A percentile compares a stretch with the other conserved stretches of the same genome.
Conservation (phyloP, 2,113 vertebrate genomes). For the Scopus umbretta region DNA sequence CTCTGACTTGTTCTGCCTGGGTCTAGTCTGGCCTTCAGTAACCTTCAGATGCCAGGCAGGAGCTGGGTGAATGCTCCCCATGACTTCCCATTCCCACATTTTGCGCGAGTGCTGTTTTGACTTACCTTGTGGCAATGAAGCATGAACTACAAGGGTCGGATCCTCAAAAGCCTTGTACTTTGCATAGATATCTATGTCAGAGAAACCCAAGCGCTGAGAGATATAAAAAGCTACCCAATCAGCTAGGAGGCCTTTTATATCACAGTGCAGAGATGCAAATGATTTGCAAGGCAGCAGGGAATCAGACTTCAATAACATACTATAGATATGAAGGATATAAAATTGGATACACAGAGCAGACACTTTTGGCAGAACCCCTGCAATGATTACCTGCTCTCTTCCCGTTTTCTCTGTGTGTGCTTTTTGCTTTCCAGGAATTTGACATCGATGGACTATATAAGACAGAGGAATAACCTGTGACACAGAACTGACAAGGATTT, state of each 20-base stretch:
- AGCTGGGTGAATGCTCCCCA: neutral
- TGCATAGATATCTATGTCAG: slow-evolving; percentile 41
- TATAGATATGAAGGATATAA: neutral
- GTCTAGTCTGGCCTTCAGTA: neutral
- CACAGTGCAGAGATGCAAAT: slow-evolving; percentile 25
- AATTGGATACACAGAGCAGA: neutral
- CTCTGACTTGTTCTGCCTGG: neutral
- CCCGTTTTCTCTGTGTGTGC: neutral
- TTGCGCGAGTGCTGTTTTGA: neutral
- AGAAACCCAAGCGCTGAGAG: neutral
- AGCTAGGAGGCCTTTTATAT: slow-evolving; percentile 1
- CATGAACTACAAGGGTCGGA: neutral
- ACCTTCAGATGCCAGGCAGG: neutral
- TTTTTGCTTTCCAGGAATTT: neutral
- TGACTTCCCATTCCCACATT: slow-evolving; percentile 18
- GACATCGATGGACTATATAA: neutral
- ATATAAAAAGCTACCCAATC: slow-evolving; percentile 54
- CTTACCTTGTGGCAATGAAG: slow-evolving; percentile 38
- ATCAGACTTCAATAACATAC: neutral
- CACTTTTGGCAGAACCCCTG: neutral
- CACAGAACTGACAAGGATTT: neutral
- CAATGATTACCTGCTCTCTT: neutral
- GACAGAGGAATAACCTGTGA: neutral
- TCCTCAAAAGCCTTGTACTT: slow-evolving; percentile 31
- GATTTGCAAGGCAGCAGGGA: neutral